Evolutionary conservation across 2,888 invertebrate genomes (phyloP).

Genomic region (Pycnomerus fuliginosus): DNA sequence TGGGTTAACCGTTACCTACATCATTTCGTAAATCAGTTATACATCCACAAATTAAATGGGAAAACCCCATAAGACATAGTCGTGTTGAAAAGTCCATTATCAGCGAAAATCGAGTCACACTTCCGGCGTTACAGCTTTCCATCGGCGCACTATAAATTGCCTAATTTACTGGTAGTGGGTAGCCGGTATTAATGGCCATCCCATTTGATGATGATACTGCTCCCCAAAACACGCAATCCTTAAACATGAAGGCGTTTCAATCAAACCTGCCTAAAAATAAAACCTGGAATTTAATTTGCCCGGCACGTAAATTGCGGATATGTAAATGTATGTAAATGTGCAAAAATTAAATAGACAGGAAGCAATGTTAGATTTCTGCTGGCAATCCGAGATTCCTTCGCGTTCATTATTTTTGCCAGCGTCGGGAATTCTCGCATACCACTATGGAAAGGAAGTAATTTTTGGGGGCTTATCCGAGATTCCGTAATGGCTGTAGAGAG

Average conservation of each 20-base stretch:
- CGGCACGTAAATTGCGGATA: constrained; percentile 18
- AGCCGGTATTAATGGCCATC: constrained; percentile 19
- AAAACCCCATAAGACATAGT: no score
- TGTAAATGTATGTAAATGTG: constrained; percentile 19
- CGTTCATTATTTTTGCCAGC: no score
- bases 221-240: constrained; percentile 17
- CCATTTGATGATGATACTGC: constrained; percentile 19
- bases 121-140: constrained; percentile 1
- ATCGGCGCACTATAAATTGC: constrained; percentile 14
- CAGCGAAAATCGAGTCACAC: no score
- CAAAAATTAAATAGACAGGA: constrained; percentile 18
- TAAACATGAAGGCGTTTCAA: constrained; percentile 20
- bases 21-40: no score
- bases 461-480: no score
- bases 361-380: constrained; percentile 14
- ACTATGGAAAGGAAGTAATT: no score
- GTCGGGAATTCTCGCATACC: no score
- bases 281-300: constrained; percentile 18
- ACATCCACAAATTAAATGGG: no score
- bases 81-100: no score
- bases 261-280: constrained; percentile 18
- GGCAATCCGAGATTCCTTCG: no score
- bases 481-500: constrained; percentile 40
- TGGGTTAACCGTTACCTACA: no score
- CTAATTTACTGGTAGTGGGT: constrained; percentile 20